A percentile compares a stretch with the other conserved stretches of the same genome.
Conservation (phyloP, 2,888 invertebrate species). For the Augiades crinisus region DNA sequence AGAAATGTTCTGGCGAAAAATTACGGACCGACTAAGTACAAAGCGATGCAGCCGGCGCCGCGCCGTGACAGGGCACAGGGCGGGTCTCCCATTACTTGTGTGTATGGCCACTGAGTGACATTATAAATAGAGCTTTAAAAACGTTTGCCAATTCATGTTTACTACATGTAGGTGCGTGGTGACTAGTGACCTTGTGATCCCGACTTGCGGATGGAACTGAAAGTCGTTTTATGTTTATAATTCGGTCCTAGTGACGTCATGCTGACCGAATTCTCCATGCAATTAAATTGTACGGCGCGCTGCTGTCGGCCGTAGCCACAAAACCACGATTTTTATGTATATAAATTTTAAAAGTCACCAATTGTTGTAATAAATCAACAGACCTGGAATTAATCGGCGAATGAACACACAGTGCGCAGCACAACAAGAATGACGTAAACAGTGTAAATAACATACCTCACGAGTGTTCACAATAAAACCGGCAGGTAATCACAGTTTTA, state of each 20-base stretch:
- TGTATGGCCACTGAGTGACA: constrained; percentile 47
- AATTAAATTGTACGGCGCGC: constrained; percentile 36
- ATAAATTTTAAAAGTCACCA: constrained; percentile 29
- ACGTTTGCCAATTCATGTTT: constrained; percentile 67
- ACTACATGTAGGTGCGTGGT: constrained; percentile 56
- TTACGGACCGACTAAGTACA: too few relatives aligned
- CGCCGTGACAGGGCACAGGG: constrained; percentile 47
- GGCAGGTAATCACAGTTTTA: constrained; percentile 35
- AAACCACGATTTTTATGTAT: constrained; percentile 7
- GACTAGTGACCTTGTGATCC: constrained; percentile 70
- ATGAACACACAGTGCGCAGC: constrained; percentile 54
- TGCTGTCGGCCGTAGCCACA: constrained; percentile 4
- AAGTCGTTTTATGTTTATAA: constrained; percentile 73
- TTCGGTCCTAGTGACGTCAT: constrained; percentile 75
- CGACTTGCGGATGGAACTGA: constrained; percentile 64
- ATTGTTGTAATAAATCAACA: constrained; percentile 18
- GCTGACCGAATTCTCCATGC: constrained; percentile 60
- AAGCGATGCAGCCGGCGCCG: constrained; percentile 34
- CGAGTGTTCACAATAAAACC: constrained; percentile 42
- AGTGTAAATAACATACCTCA: constrained; percentile 64
- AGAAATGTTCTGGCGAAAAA: too few relatives aligned
- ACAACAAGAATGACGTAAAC: constrained; percentile 57
- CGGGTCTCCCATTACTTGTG: constrained; percentile 60
- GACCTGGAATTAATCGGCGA: constrained; percentile 35
- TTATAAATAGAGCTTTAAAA: constrained; percentile 67